These are phyloP conservation scores for Callocephalon fimbriatum DNA, from an alignment of 2,113 vertebrate species.

Conservation along the genomic window DNA sequence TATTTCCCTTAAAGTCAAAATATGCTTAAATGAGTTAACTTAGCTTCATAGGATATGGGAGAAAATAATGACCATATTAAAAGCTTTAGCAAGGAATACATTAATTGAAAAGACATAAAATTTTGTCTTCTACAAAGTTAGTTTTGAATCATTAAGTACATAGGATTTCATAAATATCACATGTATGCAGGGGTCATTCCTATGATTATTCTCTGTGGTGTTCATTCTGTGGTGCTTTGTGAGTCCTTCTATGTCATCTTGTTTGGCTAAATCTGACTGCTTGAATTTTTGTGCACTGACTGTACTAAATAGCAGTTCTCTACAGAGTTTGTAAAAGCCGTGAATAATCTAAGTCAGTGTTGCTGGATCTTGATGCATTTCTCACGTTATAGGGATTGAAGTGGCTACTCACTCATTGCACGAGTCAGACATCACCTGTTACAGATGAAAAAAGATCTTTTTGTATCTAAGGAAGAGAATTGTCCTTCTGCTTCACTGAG, in stretches of 20 bases:
- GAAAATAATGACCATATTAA: conserved; percentile 14
- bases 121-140: conserved; percentile 29
- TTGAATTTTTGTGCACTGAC: background rate
- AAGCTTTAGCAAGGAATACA: conserved; percentile 20
- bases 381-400: background rate
- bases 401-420: background rate
- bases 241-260: background rate
- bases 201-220: background rate
- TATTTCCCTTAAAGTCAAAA: conserved; percentile 10
- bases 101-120: conserved; percentile 35
- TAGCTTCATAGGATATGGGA: background rate
- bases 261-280: background rate
- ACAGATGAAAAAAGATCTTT: conserved; percentile 20
- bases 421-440: background rate
- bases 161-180: background rate
- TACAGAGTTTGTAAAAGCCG: background rate
- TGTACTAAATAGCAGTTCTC: background rate
- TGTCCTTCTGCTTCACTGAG: conserved; percentile 16
- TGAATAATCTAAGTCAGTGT: background rate
- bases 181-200: background rate
- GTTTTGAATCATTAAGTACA: conserved; percentile 15
- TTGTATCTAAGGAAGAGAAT: conserved; percentile 5
- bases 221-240: background rate
- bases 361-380: background rate
- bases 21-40: conserved; percentile 9